Conservation (phyloP, 2,797 vertebrate genomes). For the Danio choprae region DNA sequence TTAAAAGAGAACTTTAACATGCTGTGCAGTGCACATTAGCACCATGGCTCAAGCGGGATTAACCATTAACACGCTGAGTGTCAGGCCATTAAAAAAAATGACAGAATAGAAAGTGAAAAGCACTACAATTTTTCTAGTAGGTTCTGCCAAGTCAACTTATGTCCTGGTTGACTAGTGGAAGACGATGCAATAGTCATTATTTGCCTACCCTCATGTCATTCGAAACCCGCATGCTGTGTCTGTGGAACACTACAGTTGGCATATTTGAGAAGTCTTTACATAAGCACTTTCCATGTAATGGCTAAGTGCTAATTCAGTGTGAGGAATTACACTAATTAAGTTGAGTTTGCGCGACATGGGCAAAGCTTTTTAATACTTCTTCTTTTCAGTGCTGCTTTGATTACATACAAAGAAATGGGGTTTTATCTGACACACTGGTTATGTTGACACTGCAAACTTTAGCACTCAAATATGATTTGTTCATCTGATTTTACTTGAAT, state of each 20-base stretch:
- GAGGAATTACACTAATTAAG: neutral
- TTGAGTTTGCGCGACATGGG: neutral
- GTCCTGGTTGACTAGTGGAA: neutral
- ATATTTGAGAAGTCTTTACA: neutral
- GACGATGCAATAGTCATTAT: constrained; percentile 12
- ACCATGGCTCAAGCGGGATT: constrained; percentile 18
- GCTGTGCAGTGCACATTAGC: neutral
- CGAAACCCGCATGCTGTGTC: neutral
- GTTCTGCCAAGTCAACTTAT: constrained; percentile 28
- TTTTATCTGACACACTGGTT: neutral
- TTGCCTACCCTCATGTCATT: neutral
- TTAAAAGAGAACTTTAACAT: constrained; percentile 19
- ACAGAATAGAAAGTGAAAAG: constrained; percentile 32
- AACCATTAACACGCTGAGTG: constrained; percentile 46
- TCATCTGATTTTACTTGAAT: no score
- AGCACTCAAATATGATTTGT: no score
- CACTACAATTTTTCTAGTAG: neutral
- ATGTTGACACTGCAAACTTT: no score
- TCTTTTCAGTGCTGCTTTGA: neutral
- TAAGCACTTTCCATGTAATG: constrained; percentile 11
- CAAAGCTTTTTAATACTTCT: neutral
- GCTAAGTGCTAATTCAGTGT: neutral
- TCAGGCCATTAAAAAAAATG: neutral
- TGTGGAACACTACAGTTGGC: neutral
- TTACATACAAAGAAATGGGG: neutral